Percentiles rank a stretch among this genome's conserved stretches.
phyloP scores from a whole-genome alignment of 2,797 vertebrate species.

The Oreochromis grahami region DNA sequence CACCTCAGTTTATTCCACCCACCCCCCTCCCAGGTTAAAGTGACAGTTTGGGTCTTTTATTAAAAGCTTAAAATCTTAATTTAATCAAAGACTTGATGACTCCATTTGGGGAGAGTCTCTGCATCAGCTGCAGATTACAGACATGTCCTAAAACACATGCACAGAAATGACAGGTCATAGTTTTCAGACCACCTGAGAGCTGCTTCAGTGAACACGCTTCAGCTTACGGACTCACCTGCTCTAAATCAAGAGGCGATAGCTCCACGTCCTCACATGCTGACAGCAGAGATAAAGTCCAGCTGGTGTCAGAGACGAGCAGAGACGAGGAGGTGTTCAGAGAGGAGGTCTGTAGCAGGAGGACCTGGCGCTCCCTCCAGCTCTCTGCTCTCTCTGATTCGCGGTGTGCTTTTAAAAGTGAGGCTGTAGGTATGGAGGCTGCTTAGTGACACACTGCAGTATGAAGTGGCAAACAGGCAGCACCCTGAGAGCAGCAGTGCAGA shows the following conservation, averaged over 20 bases:
- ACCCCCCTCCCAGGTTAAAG: background rate
- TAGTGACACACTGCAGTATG: background rate
- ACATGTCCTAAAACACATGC: background rate
- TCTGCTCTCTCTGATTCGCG: background rate
- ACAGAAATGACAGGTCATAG: background rate
- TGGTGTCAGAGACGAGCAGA: background rate
- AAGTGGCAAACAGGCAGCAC: background rate
- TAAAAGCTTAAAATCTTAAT: background rate
- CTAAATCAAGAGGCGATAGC: background rate
- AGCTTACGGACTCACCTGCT: conserved; percentile 2
- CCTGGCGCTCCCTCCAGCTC: background rate
- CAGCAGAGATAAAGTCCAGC: background rate
- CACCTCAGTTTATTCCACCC: background rate
- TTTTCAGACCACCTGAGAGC: background rate
- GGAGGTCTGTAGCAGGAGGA: background rate
- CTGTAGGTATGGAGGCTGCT: background rate
- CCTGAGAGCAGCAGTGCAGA: background rate
- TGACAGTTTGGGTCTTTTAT: background rate
- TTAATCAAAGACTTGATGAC: background rate
- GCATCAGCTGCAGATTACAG: background rate
- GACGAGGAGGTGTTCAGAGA: background rate
- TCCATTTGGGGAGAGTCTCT: background rate
- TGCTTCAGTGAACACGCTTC: background rate
- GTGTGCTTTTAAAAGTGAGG: background rate
- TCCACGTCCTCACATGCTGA: background rate